Base-by-base conservation (phyloP, 2,797 vertebrate genomes). In the Antennarius maculatus region DNA sequence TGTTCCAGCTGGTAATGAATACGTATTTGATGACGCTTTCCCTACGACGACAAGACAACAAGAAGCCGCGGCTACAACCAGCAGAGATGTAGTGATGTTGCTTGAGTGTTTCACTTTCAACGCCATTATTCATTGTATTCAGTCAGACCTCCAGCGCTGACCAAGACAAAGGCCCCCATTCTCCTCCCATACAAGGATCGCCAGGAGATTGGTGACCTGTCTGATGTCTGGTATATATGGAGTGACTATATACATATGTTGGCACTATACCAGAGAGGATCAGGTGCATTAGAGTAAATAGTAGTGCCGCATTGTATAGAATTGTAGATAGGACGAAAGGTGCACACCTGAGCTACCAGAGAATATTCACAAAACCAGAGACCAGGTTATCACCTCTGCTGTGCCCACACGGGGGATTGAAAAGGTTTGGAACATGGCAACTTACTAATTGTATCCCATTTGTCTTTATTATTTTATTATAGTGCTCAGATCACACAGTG, bases 161-260 rank as follows among this genome's bases (percentile, higher is more conserved):
- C 31, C 4, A 46, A 51, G 3, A 49, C 46, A 64, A 41, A 56
- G 53, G 23, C 18, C 54, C 16, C 4, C 2, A 2, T 54, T 61
- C 16, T 52, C 61, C 17, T 43, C 41, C 13, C 45, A 12, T 42
- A 17, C 5, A 31, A 7, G n/a, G 16, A 1, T 15, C 51, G 14
- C 8, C 4, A 31, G 4, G 8, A 6, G 55, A 48, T 10, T 9
- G n/a, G n/a, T n/a, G n/a, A n/a, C 16, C 17, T 51, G 12, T 70
- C 16, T 49, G 23, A 45, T 58, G 74, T 66, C 3, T 47, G 23
- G 2, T 47, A 18, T n/a, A 47, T 43, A 8, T 52, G n/a, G 8
- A 39, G 48, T 69, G 45, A 57, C 39, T 66, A 31, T 69, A 65
- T 73, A 54, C 66, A 60, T 68, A 58, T 27, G 15, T 66, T 17